Evolutionary conservation across 2,113 vertebrate genomes (phyloP).

Genomic region (Eleginops maclovinus): DNA sequence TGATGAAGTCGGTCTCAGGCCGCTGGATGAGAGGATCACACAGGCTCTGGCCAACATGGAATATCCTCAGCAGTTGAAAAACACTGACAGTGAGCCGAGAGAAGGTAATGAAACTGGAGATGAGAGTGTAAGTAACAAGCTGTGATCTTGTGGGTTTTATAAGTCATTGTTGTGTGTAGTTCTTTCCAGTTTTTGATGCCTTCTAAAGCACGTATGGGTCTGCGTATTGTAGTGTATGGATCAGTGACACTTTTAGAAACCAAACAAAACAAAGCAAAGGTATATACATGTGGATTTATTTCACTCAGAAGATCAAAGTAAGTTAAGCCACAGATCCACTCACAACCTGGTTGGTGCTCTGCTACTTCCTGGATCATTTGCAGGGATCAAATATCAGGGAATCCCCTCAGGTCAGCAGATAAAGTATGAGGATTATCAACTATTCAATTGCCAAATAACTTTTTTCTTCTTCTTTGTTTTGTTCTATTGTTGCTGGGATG

Average conservation of each 20-base stretch:
- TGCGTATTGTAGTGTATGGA: neutral
- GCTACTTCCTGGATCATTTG: neutral
- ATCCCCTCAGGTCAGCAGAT: constrained; percentile 18
- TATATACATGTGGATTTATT: neutral
- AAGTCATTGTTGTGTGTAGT: neutral
- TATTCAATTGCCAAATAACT: neutral
- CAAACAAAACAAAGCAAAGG: neutral
- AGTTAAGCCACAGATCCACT: neutral
- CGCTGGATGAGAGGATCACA: constrained; percentile 83
- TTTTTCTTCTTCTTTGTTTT: neutral
- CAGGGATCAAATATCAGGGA: constrained; percentile 16
- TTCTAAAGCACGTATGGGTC: neutral
- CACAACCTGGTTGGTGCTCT: neutral
- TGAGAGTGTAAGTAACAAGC: neutral
- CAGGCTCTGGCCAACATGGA: constrained; percentile 86
- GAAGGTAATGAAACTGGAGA: constrained; percentile 56
- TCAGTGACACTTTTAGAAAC: too few species aligned
- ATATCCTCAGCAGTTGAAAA: constrained; percentile 83
- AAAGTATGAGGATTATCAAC: neutral
- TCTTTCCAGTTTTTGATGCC: constrained; percentile 1
- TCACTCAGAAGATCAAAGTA: neutral
- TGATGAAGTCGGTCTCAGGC: constrained; percentile 59
- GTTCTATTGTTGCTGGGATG: neutral
- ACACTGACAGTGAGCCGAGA: constrained; percentile 70
- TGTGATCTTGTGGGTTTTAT: neutral